Evolutionary conservation across 2,797 vertebrate species (phyloP).

Genomic region (Pyrocephalus nanus): DNA sequence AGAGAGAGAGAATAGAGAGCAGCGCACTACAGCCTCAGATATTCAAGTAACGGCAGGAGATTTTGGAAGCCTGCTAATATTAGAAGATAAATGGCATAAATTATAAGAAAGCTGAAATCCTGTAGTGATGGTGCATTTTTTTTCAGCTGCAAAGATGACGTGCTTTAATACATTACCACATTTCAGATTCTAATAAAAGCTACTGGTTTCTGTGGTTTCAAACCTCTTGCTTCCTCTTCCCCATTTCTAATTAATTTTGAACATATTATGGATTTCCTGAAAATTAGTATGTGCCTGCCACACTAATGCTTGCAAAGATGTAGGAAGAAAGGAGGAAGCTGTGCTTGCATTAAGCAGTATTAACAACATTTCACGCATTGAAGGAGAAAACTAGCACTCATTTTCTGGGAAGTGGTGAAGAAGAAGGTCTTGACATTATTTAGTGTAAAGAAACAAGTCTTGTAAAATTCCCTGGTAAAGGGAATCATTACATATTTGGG

Average conservation of each 20-base stretch:
- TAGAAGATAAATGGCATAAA: conserved; percentile 3
- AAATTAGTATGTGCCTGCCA: neutral
- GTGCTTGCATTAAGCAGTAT: neutral
- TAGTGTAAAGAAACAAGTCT: neutral
- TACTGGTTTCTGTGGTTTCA: conserved; percentile 35
- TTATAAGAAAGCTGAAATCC: neutral
- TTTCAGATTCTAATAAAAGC: conserved; percentile 24
- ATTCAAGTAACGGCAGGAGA: neutral
- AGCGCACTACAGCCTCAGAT: neutral
- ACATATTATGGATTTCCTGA: neutral
- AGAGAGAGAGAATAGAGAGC: neutral
- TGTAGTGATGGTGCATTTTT: neutral
- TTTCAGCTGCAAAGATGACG: neutral
- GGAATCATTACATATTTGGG: neutral
- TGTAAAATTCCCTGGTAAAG: neutral
- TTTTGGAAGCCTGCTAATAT: conserved; percentile 33
- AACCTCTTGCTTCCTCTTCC: conserved; percentile 18
- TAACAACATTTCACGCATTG: neutral
- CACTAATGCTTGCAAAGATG: neutral
- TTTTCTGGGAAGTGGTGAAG: neutral
- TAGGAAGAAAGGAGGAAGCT: neutral
- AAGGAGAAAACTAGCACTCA: neutral
- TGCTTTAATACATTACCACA: neutral
- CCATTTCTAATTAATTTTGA: neutral
- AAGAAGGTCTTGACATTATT: neutral